These are phyloP conservation scores for Ligdia adustata DNA, from an alignment of 2,888 invertebrate genomes.

Conservation along the genomic window DNA sequence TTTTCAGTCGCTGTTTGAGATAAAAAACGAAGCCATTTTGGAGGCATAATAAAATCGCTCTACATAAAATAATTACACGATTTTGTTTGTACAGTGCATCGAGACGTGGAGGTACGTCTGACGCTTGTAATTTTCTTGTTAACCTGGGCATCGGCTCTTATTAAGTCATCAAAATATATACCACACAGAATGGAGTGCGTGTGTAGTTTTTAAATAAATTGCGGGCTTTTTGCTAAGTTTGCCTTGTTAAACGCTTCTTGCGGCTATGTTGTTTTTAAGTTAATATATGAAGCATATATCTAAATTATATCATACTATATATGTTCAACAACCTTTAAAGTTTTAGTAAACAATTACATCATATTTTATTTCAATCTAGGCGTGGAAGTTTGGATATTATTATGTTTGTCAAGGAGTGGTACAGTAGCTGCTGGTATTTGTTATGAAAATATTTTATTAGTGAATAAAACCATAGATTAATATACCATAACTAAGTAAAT, in stretches of 20 bases:
- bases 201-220: conserved; percentile 34
- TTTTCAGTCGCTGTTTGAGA: conserved; percentile 53
- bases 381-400: too few relatives aligned
- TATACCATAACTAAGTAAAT: too few relatives aligned
- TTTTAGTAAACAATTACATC: too few relatives aligned
- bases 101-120: conserved; percentile 43
- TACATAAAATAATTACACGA: conserved; percentile 59
- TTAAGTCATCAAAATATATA: conserved; percentile 70
- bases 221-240: conserved; percentile 81
- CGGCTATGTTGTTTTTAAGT: neutral
- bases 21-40: conserved; percentile 9
- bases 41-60: conserved; percentile 47
- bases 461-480: too few relatives aligned
- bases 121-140: conserved; percentile 63
- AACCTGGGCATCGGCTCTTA: conserved; percentile 57
- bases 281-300: too few relatives aligned
- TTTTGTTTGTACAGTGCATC: conserved; percentile 53
- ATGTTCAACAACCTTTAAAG: too few relatives aligned
- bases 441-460: too few relatives aligned
- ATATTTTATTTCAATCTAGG: too few relatives aligned
- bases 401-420: too few relatives aligned
- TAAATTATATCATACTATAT: too few relatives aligned
- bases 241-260: neutral
- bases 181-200: conserved; percentile 41
- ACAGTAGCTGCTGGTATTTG: too few relatives aligned